These are phyloP conservation scores for Clarias laeviceps DNA, from an alignment of 2,797 vertebrate species.

Conservation along the genomic window DNA sequence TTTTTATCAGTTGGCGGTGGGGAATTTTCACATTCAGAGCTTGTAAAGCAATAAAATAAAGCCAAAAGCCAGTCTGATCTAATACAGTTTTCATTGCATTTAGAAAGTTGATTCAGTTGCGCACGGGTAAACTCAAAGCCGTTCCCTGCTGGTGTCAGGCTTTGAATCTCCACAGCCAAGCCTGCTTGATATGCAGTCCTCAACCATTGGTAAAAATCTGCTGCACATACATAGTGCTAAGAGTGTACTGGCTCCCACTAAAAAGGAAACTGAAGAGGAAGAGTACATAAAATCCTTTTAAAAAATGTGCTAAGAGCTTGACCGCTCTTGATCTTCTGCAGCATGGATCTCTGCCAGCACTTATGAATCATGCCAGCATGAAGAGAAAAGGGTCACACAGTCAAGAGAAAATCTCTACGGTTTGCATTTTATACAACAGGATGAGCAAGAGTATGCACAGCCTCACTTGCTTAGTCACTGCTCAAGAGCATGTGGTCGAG, in stretches of 20 bases:
- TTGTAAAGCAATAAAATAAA: neutral
- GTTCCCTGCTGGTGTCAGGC: neutral
- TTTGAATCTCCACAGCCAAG: neutral
- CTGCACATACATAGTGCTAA: neutral
- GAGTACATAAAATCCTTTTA: constrained; percentile 12
- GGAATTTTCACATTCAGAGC: neutral
- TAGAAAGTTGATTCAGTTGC: neutral
- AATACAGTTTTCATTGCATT: neutral
- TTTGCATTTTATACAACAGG: constrained; percentile 5
- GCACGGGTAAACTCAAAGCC: neutral
- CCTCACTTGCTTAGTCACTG: neutral
- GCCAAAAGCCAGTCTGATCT: neutral
- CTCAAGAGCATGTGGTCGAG: neutral
- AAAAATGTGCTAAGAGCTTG: constrained; percentile 27
- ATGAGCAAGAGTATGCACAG: neutral
- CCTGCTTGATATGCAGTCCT: neutral
- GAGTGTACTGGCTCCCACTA: neutral
- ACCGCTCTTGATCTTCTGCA: constrained; percentile 28
- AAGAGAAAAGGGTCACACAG: constrained; percentile 20
- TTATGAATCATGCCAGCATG: constrained; percentile 24
- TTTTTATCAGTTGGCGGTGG: neutral
- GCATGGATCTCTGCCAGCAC: constrained; percentile 23
- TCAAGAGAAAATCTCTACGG: constrained; percentile 8
- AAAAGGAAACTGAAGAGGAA: constrained; percentile 13
- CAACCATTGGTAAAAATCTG: neutral